Conservation (phyloP, 2,888 invertebrate genomes). For the Coecobrya sp. region DNA sequence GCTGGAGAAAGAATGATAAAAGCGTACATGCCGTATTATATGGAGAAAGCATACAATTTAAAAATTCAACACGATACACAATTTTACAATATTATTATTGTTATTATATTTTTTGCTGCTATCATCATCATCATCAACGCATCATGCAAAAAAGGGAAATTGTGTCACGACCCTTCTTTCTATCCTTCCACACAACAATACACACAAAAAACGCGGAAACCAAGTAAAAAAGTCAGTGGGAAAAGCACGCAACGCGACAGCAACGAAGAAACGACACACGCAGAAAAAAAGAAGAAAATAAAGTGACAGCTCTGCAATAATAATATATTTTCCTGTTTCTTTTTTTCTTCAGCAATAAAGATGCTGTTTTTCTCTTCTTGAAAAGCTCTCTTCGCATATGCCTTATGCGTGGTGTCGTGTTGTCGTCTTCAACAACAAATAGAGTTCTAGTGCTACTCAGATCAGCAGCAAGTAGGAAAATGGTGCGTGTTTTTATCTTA, state of each 20-base stretch:
- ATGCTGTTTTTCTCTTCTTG: background rate
- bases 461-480: background rate
- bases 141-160: slow-evolving; percentile 43
- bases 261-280: background rate
- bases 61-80: slow-evolving; percentile 34
- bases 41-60: slow-evolving; percentile 1
- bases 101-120: background rate
- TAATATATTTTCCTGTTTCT: slow-evolving; percentile 42
- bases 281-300: background rate
- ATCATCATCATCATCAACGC: slow-evolving; percentile 5
- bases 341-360: slow-evolving; percentile 13
- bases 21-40: slow-evolving; percentile 89
- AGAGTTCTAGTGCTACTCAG: too few relatives aligned
- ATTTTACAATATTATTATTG: background rate
- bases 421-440: background rate
- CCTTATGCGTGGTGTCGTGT: background rate
- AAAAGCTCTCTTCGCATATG: background rate
- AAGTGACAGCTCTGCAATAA: slow-evolving; percentile 60
- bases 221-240: background rate
- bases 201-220: background rate
- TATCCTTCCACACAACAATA: background rate
- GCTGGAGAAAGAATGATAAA: slow-evolving; percentile 90
- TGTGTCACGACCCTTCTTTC: slow-evolving; percentile 37
- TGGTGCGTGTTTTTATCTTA: background rate
- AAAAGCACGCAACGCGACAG: slow-evolving; percentile 21